These are phyloP conservation scores for Actinemys pallida DNA, from an alignment of 2,113 vertebrate genomes.

Conservation along the genomic window DNA sequence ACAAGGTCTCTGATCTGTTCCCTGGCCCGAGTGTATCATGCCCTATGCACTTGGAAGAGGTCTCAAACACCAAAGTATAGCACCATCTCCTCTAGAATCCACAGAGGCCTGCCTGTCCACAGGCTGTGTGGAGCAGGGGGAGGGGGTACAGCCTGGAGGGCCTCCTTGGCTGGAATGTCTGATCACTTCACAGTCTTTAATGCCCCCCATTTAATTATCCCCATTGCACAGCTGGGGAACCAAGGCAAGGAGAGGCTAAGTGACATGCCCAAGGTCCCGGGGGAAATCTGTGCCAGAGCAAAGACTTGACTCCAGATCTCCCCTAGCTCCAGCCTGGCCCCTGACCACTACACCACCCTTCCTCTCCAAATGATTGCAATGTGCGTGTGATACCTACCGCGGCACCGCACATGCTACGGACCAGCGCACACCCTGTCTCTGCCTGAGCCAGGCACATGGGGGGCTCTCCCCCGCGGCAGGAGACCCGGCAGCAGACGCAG, in stretches of 20 bases:
- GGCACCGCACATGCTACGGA: no score
- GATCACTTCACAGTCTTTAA: background rate
- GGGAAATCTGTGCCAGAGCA: background rate
- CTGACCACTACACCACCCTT: no score
- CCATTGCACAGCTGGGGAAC: background rate
- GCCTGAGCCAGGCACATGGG: no score
- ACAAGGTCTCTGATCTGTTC: background rate
- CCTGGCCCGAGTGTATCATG: background rate
- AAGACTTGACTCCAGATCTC: background rate
- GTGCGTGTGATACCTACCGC: no score
- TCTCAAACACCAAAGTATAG: background rate
- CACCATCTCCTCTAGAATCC: background rate
- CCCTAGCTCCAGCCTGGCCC: no score
- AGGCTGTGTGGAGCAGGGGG: background rate
- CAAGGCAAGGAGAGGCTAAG: background rate
- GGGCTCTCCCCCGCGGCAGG: no score
- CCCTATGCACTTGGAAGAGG: background rate
- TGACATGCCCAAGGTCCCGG: background rate
- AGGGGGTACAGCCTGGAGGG: background rate
- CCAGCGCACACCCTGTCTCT: no score
- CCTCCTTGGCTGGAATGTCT: background rate
- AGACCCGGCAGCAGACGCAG: no score
- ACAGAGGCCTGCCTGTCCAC: background rate
- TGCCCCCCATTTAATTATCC: background rate
- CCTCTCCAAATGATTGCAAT: no score